These are phyloP conservation scores for Rostratula benghalensis DNA, from an alignment of 2,113 vertebrate species.

Conservation along the genomic window DNA sequence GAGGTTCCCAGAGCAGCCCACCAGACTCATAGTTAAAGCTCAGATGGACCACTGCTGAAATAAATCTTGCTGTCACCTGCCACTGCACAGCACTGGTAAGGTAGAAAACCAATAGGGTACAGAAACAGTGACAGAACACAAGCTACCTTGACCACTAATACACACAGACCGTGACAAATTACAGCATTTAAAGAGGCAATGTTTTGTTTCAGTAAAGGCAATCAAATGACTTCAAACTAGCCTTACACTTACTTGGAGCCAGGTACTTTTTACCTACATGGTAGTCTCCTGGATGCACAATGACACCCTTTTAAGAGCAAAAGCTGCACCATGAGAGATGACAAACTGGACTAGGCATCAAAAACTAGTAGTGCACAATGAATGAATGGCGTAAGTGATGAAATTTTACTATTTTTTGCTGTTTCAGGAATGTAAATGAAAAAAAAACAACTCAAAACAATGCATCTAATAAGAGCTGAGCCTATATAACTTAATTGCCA, in stretches of 20 bases:
- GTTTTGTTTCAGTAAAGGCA: neutral
- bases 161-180: neutral
- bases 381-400: neutral
- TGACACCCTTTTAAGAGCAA: neutral
- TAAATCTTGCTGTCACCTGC: neutral
- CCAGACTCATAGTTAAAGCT: neutral
- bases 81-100: neutral
- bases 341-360: neutral
- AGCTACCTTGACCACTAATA: neutral
- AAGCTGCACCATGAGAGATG: neutral
- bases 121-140: neutral
- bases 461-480: constrained; percentile 67
- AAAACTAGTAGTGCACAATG: neutral
- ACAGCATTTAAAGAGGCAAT: too few relatives aligned
- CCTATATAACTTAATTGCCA: constrained; percentile 64
- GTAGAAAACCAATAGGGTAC: neutral
- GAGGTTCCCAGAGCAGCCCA: neutral
- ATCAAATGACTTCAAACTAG: neutral
- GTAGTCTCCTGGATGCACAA: neutral
- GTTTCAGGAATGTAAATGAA: constrained; percentile 49
- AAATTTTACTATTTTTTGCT: constrained; percentile 47
- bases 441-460: constrained; percentile 68
- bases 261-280: neutral
- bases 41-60: neutral
- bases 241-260: neutral